Evolutionary conservation across 2,113 vertebrate species (phyloP).

Genomic region (Delphinus delphis): DNA sequence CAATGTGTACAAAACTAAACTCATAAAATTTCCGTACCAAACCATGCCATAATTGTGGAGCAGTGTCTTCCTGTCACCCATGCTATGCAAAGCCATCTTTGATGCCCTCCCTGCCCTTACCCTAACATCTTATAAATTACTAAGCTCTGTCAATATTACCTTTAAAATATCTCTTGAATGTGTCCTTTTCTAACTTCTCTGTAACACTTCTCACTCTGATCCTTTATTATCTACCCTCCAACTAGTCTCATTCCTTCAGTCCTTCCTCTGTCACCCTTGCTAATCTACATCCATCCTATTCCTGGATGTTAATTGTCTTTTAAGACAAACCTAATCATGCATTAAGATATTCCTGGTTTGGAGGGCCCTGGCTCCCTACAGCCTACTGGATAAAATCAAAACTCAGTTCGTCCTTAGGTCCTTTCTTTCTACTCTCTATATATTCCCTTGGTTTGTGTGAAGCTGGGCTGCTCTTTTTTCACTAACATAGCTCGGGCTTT

Average conservation of each 20-base stretch:
- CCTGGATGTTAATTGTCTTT: constrained; percentile 18
- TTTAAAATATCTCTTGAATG: background rate
- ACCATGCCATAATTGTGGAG: background rate
- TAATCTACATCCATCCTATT: background rate
- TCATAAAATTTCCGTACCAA: background rate
- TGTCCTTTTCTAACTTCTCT: background rate
- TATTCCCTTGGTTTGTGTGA: background rate
- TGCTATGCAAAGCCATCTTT: background rate
- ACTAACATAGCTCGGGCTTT: background rate
- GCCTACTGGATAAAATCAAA: background rate
- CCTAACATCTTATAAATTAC: background rate
- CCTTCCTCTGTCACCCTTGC: background rate
- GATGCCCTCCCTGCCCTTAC: background rate
- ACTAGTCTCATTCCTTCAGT: background rate
- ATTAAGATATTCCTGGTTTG: background rate
- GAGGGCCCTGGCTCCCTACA: background rate
- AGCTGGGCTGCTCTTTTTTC: background rate
- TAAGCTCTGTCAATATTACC: background rate
- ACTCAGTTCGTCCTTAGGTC: background rate
- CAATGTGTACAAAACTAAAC: background rate
- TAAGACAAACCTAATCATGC: background rate
- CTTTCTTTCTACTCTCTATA: background rate
- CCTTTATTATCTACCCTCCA: background rate
- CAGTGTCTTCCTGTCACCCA: background rate
- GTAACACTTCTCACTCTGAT: background rate